phyloP scores from a whole-genome alignment of 1,140 invertebrate species.

The Nymphalis io region DNA sequence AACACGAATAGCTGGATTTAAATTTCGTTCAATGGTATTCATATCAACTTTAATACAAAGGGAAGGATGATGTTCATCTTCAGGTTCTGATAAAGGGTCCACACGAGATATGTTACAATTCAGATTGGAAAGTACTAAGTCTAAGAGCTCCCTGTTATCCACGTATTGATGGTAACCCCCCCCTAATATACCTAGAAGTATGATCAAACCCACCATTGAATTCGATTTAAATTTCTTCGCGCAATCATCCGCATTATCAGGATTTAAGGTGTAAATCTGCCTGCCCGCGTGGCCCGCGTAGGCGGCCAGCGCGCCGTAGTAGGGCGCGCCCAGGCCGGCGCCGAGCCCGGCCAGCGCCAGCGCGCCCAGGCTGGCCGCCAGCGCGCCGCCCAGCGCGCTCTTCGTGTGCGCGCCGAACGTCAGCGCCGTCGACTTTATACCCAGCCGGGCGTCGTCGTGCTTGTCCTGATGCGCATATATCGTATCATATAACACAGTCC shows the following conservation, averaged over 20 bases:
- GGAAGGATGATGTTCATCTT: no score
- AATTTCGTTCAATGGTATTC: no score
- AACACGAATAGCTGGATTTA: no score
- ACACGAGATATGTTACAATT: no score
- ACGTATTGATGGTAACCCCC: slow-evolving; percentile 79
- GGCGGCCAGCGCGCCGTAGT: slow-evolving; percentile 87
- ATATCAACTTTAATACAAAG: no score
- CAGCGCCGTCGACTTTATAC: slow-evolving; percentile 96
- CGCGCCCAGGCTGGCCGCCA: slow-evolving; percentile 86
- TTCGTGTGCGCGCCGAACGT: slow-evolving; percentile 94
- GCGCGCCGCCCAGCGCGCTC: slow-evolving; percentile 89
- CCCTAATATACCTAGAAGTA: slow-evolving; percentile 91
- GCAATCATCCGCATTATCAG: slow-evolving; percentile 92
- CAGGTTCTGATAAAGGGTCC: no score
- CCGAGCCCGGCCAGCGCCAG: slow-evolving; percentile 84
- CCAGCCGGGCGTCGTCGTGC: slow-evolving; percentile 91
- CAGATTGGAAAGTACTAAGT: no score
- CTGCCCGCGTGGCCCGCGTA: slow-evolving; percentile 86
- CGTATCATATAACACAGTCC: slow-evolving; percentile 98
- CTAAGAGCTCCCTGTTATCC: slow-evolving; percentile 54
- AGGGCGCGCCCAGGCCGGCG: slow-evolving; percentile 91
- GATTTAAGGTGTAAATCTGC: slow-evolving; percentile 93
- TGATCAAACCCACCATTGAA: slow-evolving; percentile 91
- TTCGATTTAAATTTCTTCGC: slow-evolving; percentile 95
- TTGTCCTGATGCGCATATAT: slow-evolving; percentile 99